Evolutionary conservation across 2,888 invertebrate genomes (phyloP).

Genomic region (Elmis aenea): DNA sequence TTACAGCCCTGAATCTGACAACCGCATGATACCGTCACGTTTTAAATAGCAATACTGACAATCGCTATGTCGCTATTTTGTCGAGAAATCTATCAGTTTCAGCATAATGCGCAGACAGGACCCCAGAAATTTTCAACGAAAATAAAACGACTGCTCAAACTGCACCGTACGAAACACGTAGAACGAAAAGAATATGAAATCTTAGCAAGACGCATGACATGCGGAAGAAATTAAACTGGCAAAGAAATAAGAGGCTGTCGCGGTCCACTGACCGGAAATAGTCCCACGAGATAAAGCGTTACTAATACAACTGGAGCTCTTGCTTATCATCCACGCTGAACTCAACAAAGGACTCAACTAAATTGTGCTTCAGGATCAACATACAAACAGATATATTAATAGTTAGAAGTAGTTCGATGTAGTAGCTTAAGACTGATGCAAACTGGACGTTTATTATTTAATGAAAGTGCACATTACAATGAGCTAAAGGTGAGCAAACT

Average conservation of each 20-base stretch:
- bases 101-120: conserved; percentile 1
- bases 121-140: neutral
- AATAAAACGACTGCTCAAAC: conserved; percentile 8
- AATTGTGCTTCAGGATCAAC: no score
- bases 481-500: no score
- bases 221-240: conserved; percentile 40
- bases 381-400: neutral
- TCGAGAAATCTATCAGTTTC: conserved; percentile 3
- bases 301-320: conserved; percentile 5
- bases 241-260: conserved; percentile 38
- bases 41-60: conserved; percentile 26
- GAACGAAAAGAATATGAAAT: conserved; percentile 20
- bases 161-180: conserved; percentile 8
- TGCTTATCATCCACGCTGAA: conserved; percentile 6
- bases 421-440: no score
- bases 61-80: conserved; percentile 7
- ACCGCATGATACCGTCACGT: conserved; percentile 38
- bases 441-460: no score
- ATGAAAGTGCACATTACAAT: no score
- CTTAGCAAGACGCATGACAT: conserved; percentile 27
- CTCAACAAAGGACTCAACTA: conserved; percentile 8
- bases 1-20: conserved; percentile 37
- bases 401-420: no score
- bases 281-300: conserved; percentile 30
- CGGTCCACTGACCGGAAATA: conserved; percentile 35